These are phyloP conservation scores for Drosophila micromelanica DNA, from an alignment of 1,140 invertebrate species.

Conservation along the genomic window DNA sequence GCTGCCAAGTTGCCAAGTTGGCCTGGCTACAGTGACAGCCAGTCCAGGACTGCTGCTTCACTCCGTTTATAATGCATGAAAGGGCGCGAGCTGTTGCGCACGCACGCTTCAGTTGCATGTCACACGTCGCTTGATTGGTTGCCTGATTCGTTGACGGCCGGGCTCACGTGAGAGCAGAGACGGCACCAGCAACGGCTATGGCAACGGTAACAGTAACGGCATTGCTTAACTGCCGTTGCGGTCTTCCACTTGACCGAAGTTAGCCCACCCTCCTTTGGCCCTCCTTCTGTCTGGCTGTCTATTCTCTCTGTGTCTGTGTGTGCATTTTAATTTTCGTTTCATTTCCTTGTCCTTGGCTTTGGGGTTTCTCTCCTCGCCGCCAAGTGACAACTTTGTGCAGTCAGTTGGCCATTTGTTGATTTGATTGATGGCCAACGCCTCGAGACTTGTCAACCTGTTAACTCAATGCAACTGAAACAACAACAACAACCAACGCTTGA, in stretches of 20 bases:
- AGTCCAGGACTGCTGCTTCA: background rate
- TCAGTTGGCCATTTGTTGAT: slow-evolving; percentile 71
- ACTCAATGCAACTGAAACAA: slow-evolving; percentile 9
- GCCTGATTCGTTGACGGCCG: slow-evolving; percentile 75
- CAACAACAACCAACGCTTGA: slow-evolving; percentile 8
- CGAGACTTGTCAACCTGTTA: slow-evolving; percentile 30
- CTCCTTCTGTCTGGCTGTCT: background rate
- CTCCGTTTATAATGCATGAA: slow-evolving; percentile 41
- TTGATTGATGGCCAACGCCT: slow-evolving; percentile 70
- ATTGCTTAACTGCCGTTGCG: slow-evolving; percentile 28
- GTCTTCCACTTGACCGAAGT: slow-evolving; percentile 27
- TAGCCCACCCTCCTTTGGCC: background rate
- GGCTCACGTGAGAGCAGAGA: slow-evolving; percentile 52
- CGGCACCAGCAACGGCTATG: background rate
- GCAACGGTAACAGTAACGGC: slow-evolving; percentile 49
- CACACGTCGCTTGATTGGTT: slow-evolving; percentile 80
- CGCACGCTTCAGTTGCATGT: slow-evolving; percentile 77
- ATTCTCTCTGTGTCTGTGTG: slow-evolving; percentile 33
- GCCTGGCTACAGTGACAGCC: slow-evolving; percentile 6
- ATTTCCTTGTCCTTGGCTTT: slow-evolving; percentile 62
- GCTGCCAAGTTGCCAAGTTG: slow-evolving; percentile 19
- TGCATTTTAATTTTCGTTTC: slow-evolving; percentile 75
- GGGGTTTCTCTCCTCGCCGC: slow-evolving; percentile 22
- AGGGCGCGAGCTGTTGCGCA: slow-evolving; percentile 43
- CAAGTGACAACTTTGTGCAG: slow-evolving; percentile 44